Conservation (phyloP, 2,888 invertebrate species). For the Cantharis lateralis region DNA sequence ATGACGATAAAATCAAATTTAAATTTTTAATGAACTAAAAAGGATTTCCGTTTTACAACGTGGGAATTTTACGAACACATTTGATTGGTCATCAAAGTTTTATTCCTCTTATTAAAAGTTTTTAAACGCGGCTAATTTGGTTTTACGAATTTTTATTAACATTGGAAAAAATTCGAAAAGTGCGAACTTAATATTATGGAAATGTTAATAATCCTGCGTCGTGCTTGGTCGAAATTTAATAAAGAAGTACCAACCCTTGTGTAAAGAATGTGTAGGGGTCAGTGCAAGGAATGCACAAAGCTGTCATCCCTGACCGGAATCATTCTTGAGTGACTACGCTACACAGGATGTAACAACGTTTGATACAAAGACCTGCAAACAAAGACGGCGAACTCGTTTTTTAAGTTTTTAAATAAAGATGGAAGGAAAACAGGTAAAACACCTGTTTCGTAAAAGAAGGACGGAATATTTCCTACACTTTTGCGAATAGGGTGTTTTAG, state of each 20-base stretch:
- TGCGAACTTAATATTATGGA: not conserved
- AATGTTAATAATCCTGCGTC: not conserved
- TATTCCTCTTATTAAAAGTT: not conserved
- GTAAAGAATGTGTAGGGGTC: constrained; percentile 41
- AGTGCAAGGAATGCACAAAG: constrained; percentile 34
- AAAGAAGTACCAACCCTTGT: constrained; percentile 33
- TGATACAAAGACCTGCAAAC: constrained; percentile 12
- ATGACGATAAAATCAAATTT: constrained; percentile 2
- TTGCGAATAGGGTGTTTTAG: constrained; percentile 22
- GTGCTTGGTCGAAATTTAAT: constrained; percentile 20
- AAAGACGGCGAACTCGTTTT: constrained; percentile 4
- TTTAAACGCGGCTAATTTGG: not conserved
- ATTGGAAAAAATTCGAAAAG: not conserved
- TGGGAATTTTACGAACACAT: not conserved
- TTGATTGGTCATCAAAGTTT: constrained; percentile 4
- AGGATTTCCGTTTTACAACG: constrained; percentile 3
- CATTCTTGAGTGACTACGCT: constrained; percentile 23
- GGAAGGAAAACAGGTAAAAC: constrained; percentile 14
- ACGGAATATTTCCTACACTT: constrained; percentile 9
- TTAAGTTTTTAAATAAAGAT: not conserved
- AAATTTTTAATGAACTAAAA: constrained; percentile 3
- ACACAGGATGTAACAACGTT: constrained; percentile 13
- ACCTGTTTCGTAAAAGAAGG: constrained; percentile 8
- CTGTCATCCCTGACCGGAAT: constrained; percentile 41
- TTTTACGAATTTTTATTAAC: not conserved